Percentiles rank a stretch among this genome's conserved stretches.
Conservation (phyloP, 2,113 vertebrate species). For the Tenrec ecaudatus region DNA sequence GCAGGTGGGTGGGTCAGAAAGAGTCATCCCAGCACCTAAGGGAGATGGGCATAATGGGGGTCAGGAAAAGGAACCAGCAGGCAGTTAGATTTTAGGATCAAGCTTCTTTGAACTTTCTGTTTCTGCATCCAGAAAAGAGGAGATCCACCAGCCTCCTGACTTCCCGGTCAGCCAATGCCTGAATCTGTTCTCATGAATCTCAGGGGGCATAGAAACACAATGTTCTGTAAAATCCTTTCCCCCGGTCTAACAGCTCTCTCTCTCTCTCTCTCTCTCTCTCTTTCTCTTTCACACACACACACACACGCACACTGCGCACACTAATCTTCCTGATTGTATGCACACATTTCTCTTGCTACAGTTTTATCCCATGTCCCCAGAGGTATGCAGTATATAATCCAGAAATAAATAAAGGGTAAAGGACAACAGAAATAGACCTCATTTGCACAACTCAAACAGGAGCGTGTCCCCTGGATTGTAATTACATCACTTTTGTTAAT, state of each 20-base stretch:
- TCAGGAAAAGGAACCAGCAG: neutral
- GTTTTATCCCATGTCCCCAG: constrained; percentile 50
- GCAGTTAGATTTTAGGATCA: neutral
- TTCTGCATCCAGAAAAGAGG: constrained; percentile 26
- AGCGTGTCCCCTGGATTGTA: constrained; percentile 39
- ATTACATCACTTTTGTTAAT: constrained; percentile 63
- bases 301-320: no score
- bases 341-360: constrained; percentile 51
- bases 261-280: no score
- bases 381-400: constrained; percentile 42
- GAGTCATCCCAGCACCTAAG: neutral
- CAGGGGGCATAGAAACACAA: neutral
- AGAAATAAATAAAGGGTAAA: constrained; percentile 62
- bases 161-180: neutral
- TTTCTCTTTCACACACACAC: neutral
- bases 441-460: constrained; percentile 49
- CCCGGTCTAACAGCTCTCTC: constrained; percentile 23
- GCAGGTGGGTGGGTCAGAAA: neutral
- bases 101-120: neutral
- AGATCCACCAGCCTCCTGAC: neutral
- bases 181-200: neutral
- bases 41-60: neutral
- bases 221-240: constrained; percentile 3
- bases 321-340: neutral
- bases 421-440: constrained; percentile 51